Evolutionary conservation across 2,113 vertebrate species (phyloP), one percentile per base, ranked within the genome.

Genomic region (Xenus cinereus): DNA sequence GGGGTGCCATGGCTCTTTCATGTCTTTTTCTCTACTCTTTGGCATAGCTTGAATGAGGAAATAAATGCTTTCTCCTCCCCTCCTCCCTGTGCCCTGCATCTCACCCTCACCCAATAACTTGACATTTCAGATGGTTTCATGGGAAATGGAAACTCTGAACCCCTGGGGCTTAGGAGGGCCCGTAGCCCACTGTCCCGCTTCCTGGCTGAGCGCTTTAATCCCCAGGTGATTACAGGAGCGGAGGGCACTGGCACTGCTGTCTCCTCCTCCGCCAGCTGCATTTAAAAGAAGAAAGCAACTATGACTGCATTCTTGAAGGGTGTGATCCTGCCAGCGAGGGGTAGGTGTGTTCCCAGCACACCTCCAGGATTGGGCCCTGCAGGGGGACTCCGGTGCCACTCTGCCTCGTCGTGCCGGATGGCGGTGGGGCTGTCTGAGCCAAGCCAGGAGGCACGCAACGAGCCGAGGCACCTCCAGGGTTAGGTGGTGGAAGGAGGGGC

Each of bases 111-210:
- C 11, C 21, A 28, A 32, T 71, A 89, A 74, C 72, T 69, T 21
- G 5, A 46, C 30, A 35, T 95, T 96, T 95, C 8, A 2, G 69
- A 27, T 50, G 62, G 66, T 95, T 96, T 94, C 74, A 93, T 96
- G 91, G 87, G 93, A 96, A 97, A 82, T 72, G 27, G 43, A 43
- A 93, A 57, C 66, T 87, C 53, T 79, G 81, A 96, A 73, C 57
- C 87, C 96, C 93, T 96, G 95, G 67, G 93, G 95, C 95, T 96
- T 91, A 96, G 96, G 95, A 96, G 89, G 89, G 41, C 84, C 81
- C n/a, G 33, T 81, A 90, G 89, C 89, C 94, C 95, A 96, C 60
- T 95, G 87, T 91, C 68, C 74, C 3, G 1, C 62, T 82, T 96
- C 89, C 89, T 78, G 37, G 46, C 24, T 53, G 71, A 94, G 16